These are phyloP conservation scores for Megalonaias nervosa DNA, from an alignment of 1,140 invertebrate species.

Conservation along the genomic window DNA sequence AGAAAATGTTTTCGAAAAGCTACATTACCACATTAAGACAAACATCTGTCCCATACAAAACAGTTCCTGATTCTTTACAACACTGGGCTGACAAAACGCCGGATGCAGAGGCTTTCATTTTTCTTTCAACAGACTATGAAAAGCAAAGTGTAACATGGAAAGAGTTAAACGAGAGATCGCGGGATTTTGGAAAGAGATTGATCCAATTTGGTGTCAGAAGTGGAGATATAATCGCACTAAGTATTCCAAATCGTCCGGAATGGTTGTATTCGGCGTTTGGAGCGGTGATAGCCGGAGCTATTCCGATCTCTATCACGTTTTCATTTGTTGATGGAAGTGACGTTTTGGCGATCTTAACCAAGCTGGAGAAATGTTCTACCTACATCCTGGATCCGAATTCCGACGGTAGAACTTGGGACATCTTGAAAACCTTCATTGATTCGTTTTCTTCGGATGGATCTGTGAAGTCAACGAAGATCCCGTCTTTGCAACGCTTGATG, in stretches of 20 bases:
- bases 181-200: background rate
- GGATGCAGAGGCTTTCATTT: slow-evolving; percentile 11
- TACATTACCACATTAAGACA: background rate
- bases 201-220: slow-evolving; percentile 8
- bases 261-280: slow-evolving; percentile 19
- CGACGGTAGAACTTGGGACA: slow-evolving; percentile 14
- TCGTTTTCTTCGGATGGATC: background rate
- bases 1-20: slow-evolving; percentile 3
- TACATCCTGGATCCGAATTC: slow-evolving; percentile 4
- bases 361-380: slow-evolving; percentile 3
- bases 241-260: slow-evolving; percentile 17
- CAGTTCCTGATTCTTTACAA: slow-evolving; percentile 7
- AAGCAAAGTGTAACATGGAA: slow-evolving; percentile 2
- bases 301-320: background rate
- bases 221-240: slow-evolving; percentile 7
- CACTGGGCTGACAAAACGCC: background rate
- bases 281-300: slow-evolving; percentile 14
- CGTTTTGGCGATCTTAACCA: slow-evolving; percentile 13
- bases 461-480: slow-evolving; percentile 1
- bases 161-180: slow-evolving; percentile 9
- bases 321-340: slow-evolving; percentile 20
- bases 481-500: slow-evolving; percentile 1
- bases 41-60: background rate
- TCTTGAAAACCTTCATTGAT: slow-evolving; percentile 5
- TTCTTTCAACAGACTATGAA: background rate